Evolutionary conservation across 92 coral and sea anemone genomes (phyloP), one percentile per base, ranked within the genome.

Genomic region (Epizoanthus ramosus): DNA sequence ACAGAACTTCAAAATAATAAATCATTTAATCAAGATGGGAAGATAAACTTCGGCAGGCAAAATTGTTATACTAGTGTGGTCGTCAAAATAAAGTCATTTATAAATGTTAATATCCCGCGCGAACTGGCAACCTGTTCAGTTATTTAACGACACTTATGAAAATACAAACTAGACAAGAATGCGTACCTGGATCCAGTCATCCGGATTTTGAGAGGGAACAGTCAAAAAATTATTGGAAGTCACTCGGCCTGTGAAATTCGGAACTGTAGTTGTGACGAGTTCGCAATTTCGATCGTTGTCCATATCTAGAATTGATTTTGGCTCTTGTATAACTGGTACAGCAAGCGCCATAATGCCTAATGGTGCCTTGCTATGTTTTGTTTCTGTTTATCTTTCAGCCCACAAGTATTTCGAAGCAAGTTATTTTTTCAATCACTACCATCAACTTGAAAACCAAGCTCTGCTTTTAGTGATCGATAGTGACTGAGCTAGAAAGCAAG

Each of bases 261-360:
- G 94, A 75, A 91, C 89, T 57, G 95, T 89, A 5, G 93, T 85
- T 17, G 93, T 81, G 57, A 83, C 71, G 35, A 85, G 89, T 81
- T 85, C 83, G 58, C 87, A 85, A 80, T 75, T 43, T 10, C 80
- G n/a, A 15, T 63, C 35, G 80, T 39, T 80, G 82, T 67, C 86
- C 84, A 79, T 84, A 79, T 93, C 98, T 35, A 93, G 54, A 21
- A 93, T 92, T 12, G 98, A 87, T 28, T 94, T 88, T 18, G 98
- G 91, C 73, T 89, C 91, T 75, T 93, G 98, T 5, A 93, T 93
- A 0, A 93, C 98, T 63, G 98, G 92, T 53, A 93, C 98, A 58
- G 98, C 95, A 15, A 93, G 85, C 50, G 98, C 98, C 98, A 93
- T 93, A 54, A 45, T 63, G 71, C 98, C 91, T 93, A 54, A 45